A percentile compares a stretch with the other conserved stretches of the same genome.
These are phyloP conservation scores for Suncus etruscus DNA, from an alignment of 2,113 vertebrate genomes.

Conservation along the genomic window DNA sequence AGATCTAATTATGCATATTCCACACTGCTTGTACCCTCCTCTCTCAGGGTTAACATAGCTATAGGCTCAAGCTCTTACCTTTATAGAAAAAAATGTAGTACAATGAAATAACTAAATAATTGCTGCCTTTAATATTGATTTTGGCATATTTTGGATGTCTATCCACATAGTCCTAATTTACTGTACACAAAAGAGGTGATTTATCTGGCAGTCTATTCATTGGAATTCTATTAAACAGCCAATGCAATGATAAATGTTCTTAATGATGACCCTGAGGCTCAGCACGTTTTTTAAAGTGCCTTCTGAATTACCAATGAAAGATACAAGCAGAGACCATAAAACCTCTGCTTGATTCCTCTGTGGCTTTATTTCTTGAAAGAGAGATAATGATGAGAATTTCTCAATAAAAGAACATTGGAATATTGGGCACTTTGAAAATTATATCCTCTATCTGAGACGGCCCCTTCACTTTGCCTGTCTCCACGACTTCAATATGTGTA, in stretches of 20 bases:
- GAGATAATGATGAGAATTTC: slow-evolving; percentile 41
- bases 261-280: slow-evolving; percentile 27
- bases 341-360: background rate
- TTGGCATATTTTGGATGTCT: slow-evolving; percentile 42
- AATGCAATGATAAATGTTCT: slow-evolving; percentile 46
- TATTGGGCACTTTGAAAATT: slow-evolving; percentile 41
- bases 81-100: background rate
- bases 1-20: background rate
- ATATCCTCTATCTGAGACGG: background rate
- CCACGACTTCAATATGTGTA: background rate
- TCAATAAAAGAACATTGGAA: slow-evolving; percentile 26
- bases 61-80: background rate
- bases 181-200: slow-evolving; percentile 53
- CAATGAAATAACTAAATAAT: slow-evolving; percentile 49
- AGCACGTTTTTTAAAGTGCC: slow-evolving; percentile 30
- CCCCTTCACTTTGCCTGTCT: slow-evolving; percentile 8
- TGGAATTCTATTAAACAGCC: slow-evolving; percentile 55
- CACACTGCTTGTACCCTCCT: background rate
- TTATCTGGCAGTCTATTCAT: slow-evolving; percentile 48
- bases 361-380: slow-evolving; percentile 48
- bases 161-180: slow-evolving; percentile 51
- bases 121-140: slow-evolving; percentile 56
- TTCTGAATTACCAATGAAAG: slow-evolving; percentile 57
- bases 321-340: slow-evolving; percentile 20
- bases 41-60: background rate